Conservation (phyloP, 2,113 vertebrate species). For the Gallinago paraguaiae region DNA sequence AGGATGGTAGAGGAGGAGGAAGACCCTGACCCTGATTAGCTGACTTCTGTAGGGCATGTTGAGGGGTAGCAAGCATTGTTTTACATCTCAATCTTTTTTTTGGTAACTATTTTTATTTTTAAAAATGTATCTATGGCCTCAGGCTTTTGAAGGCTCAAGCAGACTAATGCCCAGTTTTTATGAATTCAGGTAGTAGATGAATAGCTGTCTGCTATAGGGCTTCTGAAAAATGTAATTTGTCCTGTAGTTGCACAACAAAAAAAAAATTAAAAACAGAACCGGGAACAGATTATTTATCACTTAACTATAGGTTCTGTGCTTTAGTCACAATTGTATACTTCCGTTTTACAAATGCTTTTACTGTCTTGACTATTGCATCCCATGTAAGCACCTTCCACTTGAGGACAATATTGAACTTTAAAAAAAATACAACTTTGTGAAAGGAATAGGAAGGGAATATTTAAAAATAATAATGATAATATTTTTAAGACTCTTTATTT, state of each 20-base stretch:
- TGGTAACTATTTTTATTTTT: not conserved
- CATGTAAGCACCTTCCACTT: not conserved
- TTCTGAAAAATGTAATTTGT: not conserved
- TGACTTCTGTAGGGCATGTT: not conserved
- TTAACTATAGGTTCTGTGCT: not conserved
- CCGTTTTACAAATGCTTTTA: not conserved
- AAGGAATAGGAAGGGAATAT: not conserved
- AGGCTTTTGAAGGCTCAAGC: not conserved
- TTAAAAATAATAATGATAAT: not conserved
- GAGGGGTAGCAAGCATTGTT: not conserved
- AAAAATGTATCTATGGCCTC: fast-evolving
- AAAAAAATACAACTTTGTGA: not conserved
- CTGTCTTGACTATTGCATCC: not conserved
- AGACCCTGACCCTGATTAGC: not conserved
- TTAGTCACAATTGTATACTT: not conserved
- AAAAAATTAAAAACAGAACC: not conserved
- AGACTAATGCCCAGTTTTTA: not conserved
- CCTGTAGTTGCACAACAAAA: not conserved
- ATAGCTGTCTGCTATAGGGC: not conserved
- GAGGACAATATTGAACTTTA: not conserved
- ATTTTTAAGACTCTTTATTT: not conserved
- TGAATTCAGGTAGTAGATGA: not conserved
- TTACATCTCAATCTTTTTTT: fast-evolving
- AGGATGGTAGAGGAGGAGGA: not conserved
- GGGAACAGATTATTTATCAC: not conserved